phyloP scores from a whole-genome alignment of 2,797 vertebrate species.

The Adelosebastes latens region DNA sequence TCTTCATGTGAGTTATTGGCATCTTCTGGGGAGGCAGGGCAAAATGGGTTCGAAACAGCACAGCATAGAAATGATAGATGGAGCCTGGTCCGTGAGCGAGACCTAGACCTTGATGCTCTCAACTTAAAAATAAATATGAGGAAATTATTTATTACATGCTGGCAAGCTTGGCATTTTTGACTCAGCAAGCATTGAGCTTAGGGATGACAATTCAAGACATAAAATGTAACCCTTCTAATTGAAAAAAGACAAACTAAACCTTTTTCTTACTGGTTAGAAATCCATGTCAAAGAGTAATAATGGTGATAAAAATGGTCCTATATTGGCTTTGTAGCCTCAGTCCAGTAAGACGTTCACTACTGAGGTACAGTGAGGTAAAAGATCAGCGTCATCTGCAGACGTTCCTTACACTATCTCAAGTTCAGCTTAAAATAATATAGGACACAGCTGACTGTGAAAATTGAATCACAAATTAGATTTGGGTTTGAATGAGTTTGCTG shows the following conservation, averaged over 20 bases:
- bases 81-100: constrained; percentile 9
- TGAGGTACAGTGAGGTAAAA: constrained; percentile 34
- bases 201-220: neutral
- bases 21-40: constrained; percentile 6
- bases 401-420: constrained; percentile 46
- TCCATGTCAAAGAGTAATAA: neutral
- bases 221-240: neutral
- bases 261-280: constrained; percentile 18
- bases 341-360: constrained; percentile 13
- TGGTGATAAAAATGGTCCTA: neutral
- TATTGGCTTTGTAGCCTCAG: constrained; percentile 3
- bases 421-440: constrained; percentile 56
- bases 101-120: constrained; percentile 35
- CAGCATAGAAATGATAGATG: constrained; percentile 41
- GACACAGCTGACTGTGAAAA: constrained; percentile 34
- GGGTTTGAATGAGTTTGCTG: constrained; percentile 25
- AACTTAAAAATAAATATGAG: constrained; percentile 46
- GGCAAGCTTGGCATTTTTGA: constrained; percentile 2
- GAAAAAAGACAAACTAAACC: constrained; percentile 12
- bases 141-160: constrained; percentile 35
- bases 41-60: constrained; percentile 23
- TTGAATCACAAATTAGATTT: constrained; percentile 52
- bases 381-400: constrained; percentile 34
- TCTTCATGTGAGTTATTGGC: constrained; percentile 31
- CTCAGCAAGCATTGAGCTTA: neutral